Evolutionary conservation across 2,113 vertebrate genomes (phyloP).

Genomic region (Meleagris gallopavo): DNA sequence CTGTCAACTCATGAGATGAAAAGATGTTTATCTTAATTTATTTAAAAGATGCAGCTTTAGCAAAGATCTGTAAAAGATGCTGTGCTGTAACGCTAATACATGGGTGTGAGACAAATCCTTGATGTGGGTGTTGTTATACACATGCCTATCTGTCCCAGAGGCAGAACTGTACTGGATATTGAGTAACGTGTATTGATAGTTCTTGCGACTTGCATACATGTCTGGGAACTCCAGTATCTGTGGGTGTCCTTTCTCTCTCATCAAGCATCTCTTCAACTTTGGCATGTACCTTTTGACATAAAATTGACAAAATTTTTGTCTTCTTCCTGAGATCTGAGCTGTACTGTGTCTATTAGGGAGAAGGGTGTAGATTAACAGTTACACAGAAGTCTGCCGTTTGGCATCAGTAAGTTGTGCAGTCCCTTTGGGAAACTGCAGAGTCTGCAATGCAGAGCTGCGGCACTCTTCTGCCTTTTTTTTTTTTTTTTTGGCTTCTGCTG

Average conservation of each 20-base stretch:
- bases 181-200: not conserved
- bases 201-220: not conserved
- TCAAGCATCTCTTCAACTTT: not conserved
- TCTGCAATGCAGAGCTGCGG: constrained; percentile 48
- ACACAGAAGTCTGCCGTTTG: not conserved
- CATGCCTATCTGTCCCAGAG: not conserved
- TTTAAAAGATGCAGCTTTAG: constrained; percentile 30
- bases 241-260: not conserved
- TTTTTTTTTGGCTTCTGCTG: not conserved
- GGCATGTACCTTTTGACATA: not conserved
- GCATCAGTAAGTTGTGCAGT: not conserved
- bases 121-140: constrained; percentile 39
- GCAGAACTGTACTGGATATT: constrained; percentile 21
- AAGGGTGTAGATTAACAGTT: not conserved
- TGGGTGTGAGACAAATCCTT: constrained; percentile 32
- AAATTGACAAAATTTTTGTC: not conserved
- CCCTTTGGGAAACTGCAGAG: constrained; percentile 6
- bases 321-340: not conserved
- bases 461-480: not conserved
- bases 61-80: constrained; percentile 3
- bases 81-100: not conserved
- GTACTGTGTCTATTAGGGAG: not conserved
- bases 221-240: not conserved
- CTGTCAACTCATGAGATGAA: constrained; percentile 16
- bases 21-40: constrained; percentile 17